phyloP scores from a whole-genome alignment of 2,113 vertebrate species.

The Cettia cetti region DNA sequence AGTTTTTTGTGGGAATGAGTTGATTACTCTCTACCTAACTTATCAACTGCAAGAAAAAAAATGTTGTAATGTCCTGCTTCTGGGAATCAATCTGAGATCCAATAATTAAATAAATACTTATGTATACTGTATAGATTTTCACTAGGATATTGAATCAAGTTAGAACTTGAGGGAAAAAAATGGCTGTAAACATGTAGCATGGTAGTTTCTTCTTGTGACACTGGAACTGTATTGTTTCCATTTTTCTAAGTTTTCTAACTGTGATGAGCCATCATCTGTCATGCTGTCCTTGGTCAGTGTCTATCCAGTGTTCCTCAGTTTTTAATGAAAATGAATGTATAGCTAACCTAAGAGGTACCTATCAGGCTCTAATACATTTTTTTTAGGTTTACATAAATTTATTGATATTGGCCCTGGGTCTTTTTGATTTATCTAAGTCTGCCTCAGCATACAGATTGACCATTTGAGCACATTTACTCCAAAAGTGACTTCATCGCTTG shows the following conservation, averaged over 20 bases:
- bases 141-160: neutral
- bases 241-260: neutral
- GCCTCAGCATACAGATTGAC: neutral
- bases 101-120: neutral
- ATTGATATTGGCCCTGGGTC: neutral
- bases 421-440: neutral
- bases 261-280: neutral
- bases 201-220: neutral
- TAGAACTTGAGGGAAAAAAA: neutral
- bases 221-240: neutral
- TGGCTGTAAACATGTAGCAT: neutral
- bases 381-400: neutral
- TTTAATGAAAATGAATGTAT: neutral
- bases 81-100: neutral
- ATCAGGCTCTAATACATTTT: neutral
- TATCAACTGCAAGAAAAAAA: neutral
- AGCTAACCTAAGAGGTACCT: neutral
- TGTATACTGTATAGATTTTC: neutral
- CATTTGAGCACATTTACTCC: neutral
- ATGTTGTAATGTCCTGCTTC: neutral
- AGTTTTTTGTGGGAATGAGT: neutral
- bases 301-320: neutral
- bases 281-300: neutral
- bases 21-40: neutral
- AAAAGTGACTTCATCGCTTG: constrained; percentile 2